Percentiles rank a stretch among this genome's conserved stretches.
Conservation (phyloP, 2,888 invertebrate species). For the Galeopsomyia nigrocyanea region DNA sequence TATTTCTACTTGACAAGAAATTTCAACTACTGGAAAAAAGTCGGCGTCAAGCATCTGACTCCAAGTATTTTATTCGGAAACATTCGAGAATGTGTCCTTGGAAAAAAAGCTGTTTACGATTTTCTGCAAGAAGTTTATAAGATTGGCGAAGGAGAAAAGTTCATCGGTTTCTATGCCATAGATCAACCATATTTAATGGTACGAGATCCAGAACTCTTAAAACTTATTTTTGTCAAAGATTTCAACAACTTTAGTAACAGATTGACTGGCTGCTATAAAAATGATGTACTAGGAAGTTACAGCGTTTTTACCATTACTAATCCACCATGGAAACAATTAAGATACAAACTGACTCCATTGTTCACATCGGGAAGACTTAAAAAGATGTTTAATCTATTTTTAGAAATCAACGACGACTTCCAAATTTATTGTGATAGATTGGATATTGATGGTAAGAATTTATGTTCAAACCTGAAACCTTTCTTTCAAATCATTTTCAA, state of each 20-base stretch:
- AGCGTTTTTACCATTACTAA: slow-evolving; percentile 69
- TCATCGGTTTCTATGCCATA: slow-evolving; percentile 65
- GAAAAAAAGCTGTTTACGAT: slow-evolving; percentile 58
- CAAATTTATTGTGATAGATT: slow-evolving; percentile 49
- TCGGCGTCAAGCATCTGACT: slow-evolving; percentile 55
- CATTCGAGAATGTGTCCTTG: slow-evolving; percentile 60
- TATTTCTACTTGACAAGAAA: slow-evolving; percentile 1
- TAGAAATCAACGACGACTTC: slow-evolving; percentile 53
- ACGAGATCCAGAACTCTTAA: slow-evolving; percentile 69
- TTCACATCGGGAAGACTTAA: slow-evolving; percentile 65
- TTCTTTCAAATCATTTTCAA: no score
- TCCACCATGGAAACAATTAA: slow-evolving; percentile 68
- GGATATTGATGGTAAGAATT: slow-evolving; percentile 51
- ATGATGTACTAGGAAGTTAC: slow-evolving; percentile 64
- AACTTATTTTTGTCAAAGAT: slow-evolving; percentile 69
- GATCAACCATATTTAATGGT: slow-evolving; percentile 67
- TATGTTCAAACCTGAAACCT: no score
- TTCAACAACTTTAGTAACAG: slow-evolving; percentile 69
- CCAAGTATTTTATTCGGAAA: slow-evolving; percentile 63
- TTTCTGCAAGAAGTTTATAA: slow-evolving; percentile 66
- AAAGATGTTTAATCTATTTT: slow-evolving; percentile 59
- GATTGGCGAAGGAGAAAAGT: slow-evolving; percentile 58
- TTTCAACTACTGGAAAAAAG: slow-evolving; percentile 45
- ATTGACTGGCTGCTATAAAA: slow-evolving; percentile 58
- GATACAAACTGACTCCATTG: slow-evolving; percentile 68